Evolutionary conservation across 2,113 vertebrate genomes (phyloP), one percentile per base, ranked within the genome.

Genomic region (Colistium nudipinnis): DNA sequence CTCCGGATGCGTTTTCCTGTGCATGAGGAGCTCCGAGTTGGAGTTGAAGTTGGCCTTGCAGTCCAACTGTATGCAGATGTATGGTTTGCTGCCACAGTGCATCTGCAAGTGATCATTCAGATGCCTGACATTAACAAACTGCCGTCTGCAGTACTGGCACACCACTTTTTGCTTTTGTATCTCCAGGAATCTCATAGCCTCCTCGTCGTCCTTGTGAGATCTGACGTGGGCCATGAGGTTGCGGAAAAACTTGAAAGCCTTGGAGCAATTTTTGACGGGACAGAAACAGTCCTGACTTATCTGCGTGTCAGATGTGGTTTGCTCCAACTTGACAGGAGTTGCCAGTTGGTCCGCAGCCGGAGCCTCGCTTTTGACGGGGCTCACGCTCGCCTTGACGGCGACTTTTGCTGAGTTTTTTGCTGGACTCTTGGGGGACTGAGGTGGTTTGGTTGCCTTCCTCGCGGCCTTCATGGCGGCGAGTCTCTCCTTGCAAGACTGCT

Each of bases 171-270:
- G 97, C 83, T 97, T 98, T 76, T 99, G 97, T 93, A 96, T 97
- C 91, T 99, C 96, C 87, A 99, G 95, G 83, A 98, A 99, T 66
- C 95, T 95, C 82, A 93, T 96, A 45, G 98, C 98, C 87, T 99
- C 98, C 76, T 96, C 96, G n/a, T 95, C 96, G 27, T 98, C 94
- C 82, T 96, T 97, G 87, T 99, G 98, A 53, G 94, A 96, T 63
- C 95, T 95, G 36, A 96, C 97, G 0, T 99, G 97, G 76, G 97
- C 96, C 91, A 99, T 96, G 82, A 99, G 91, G 78, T 99, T 98
- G 88, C 98, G 97, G 84, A 98, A 99, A 87, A 99, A 98, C 76
- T 98, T 99, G 90, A 99, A 99, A 54, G 95, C 96, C 87, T 99
- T 99, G 78, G 96, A 95, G 87, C 98, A 99, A 81, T 95, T 95